A percentile compares a stretch with the other conserved stretches of the same genome.
Evolutionary conservation across 2,113 vertebrate species (phyloP).

Genomic region (Galbula dea): DNA sequence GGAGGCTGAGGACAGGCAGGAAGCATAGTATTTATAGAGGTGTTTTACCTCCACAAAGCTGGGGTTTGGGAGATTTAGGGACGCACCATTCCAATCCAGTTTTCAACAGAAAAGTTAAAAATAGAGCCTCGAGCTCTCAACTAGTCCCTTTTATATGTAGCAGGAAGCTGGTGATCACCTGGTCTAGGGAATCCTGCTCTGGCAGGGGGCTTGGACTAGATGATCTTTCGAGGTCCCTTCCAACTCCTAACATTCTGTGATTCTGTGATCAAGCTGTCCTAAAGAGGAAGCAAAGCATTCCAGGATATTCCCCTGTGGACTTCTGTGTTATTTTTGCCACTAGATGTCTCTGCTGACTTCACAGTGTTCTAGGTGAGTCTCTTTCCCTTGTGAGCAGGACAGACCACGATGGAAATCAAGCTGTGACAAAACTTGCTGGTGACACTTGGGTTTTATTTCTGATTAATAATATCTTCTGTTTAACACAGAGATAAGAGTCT

Average conservation of each 20-base stretch:
- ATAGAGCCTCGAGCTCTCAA: not conserved
- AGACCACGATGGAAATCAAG: not conserved
- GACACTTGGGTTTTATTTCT: not conserved
- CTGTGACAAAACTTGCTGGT: not conserved
- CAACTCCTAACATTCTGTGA: too few species aligned
- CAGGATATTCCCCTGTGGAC: not conserved
- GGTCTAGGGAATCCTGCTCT: too few species aligned
- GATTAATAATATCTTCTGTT: not conserved
- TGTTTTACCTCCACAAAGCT: not conserved
- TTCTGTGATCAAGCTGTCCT: too few species aligned
- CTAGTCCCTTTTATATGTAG: not conserved
- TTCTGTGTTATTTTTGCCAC: not conserved
- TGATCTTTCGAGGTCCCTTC: too few species aligned
- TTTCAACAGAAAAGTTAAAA: not conserved
- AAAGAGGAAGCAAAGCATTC: not conserved
- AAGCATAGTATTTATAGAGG: not conserved
- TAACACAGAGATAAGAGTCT: not conserved
- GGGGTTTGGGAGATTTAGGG: not conserved
- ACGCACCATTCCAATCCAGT: not conserved
- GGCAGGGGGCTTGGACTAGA: too few species aligned
- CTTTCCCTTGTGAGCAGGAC: not conserved
- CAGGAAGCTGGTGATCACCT: not conserved
- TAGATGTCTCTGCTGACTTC: conserved; percentile 48
- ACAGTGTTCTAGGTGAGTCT: fast-evolving
- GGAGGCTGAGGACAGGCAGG: not conserved